Conservation (phyloP, 2,888 invertebrate genomes). For the Lepidochitona cinerea region DNA sequence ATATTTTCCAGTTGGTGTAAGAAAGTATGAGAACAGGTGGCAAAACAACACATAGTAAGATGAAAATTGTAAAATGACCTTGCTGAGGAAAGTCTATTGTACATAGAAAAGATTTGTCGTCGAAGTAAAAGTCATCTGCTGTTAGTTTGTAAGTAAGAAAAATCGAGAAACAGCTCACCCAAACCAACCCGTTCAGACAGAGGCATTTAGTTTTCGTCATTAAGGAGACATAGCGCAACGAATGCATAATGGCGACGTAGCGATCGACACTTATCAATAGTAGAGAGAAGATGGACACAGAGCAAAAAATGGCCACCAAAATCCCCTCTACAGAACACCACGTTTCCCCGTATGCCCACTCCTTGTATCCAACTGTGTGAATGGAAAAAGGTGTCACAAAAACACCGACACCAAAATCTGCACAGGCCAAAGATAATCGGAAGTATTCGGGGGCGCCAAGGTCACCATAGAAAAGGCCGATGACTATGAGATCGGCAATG, state of each 20-base stretch:
- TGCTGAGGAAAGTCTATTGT: neutral
- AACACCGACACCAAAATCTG: neutral
- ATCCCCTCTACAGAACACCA: neutral
- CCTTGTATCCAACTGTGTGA: neutral
- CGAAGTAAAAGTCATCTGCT: neutral
- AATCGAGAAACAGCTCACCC: neutral
- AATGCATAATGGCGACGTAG: neutral
- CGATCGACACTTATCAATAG: neutral
- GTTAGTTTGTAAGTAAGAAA: neutral
- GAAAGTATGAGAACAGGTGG: neutral
- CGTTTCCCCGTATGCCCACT: neutral
- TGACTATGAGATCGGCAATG: neutral
- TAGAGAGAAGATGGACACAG: neutral
- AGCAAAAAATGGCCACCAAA: neutral
- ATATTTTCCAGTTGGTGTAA: neutral
- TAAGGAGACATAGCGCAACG: neutral
- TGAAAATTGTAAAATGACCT: neutral
- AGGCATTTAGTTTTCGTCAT: neutral
- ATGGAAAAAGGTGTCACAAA: neutral
- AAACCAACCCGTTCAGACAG: neutral
- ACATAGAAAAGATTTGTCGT: neutral
- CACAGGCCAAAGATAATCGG: neutral
- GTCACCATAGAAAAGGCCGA: neutral
- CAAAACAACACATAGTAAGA: neutral
- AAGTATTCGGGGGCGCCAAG: neutral